A percentile compares a stretch with the other conserved stretches of the same genome.
Evolutionary conservation across 35 echinoderm and acorn worm species (phyloP).

Genomic region (Apostichopus japonicus): DNA sequence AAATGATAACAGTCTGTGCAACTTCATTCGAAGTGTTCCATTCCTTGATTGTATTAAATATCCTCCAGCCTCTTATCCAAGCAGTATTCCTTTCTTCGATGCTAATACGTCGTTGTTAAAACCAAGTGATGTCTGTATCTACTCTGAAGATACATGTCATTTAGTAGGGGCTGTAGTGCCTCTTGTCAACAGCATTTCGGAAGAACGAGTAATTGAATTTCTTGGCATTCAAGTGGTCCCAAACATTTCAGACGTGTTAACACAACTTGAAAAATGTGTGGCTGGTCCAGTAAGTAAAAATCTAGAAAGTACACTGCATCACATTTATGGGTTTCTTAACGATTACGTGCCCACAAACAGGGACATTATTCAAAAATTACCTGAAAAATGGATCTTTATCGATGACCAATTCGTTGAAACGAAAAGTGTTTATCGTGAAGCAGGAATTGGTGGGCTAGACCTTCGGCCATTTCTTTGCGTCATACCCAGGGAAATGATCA

Average conservation of each 20-base stretch:
- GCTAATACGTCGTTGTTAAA: background rate
- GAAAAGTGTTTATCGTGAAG: conserved; percentile 6
- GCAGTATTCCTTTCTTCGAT: background rate
- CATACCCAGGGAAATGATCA: conserved; percentile 12
- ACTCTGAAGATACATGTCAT: background rate
- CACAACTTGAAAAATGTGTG: background rate
- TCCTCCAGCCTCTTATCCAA: background rate
- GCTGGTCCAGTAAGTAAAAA: too few relatives aligned
- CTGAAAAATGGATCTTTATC: conserved; percentile 47
- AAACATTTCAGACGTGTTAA: background rate
- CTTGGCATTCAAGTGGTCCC: background rate
- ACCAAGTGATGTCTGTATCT: background rate
- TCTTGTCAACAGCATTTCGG: background rate
- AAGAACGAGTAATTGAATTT: background rate
- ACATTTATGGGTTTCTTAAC: conserved; percentile 27
- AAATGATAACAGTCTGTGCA: background rate
- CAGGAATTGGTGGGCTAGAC: background rate
- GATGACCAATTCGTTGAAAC: conserved; percentile 10
- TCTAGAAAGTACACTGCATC: background rate
- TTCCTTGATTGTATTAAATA: background rate
- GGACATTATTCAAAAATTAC: background rate
- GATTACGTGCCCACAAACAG: background rate
- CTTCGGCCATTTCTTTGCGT: conserved; percentile 42
- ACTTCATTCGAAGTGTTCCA: background rate
- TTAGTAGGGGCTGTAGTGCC: background rate